Evolutionary conservation across 2,888 invertebrate genomes (phyloP).

Genomic region (Pachycephus smyrnensis): DNA sequence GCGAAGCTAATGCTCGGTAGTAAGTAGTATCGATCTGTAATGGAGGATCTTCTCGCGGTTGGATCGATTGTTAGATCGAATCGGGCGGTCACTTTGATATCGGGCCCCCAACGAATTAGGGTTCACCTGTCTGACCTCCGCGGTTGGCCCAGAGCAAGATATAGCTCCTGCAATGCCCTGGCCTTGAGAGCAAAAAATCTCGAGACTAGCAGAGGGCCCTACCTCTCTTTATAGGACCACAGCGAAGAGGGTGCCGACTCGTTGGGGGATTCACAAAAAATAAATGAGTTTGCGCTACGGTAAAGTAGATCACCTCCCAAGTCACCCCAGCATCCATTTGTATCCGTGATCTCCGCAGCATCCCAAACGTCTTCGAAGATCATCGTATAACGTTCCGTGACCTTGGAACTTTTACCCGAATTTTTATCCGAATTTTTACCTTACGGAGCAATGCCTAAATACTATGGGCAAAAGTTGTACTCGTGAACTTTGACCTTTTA

Average conservation of each 20-base stretch:
- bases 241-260: slow-evolving; percentile 30
- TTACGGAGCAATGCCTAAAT: neutral
- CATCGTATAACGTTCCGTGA: neutral
- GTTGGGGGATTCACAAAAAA: slow-evolving; percentile 24
- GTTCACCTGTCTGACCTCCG: slow-evolving; percentile 48
- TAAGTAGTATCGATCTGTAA: neutral
- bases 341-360: neutral
- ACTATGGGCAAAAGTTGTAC: neutral
- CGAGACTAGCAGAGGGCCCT: slow-evolving; percentile 20
- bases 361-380: neutral
- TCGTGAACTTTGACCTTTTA: neutral
- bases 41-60: neutral
- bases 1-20: neutral
- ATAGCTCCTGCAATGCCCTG: slow-evolving; percentile 25
- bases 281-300: slow-evolving; percentile 27
- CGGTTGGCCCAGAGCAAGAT: slow-evolving; percentile 22
- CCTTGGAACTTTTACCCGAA: neutral
- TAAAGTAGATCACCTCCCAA: neutral
- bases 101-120: slow-evolving; percentile 46
- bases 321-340: neutral
- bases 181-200: slow-evolving; percentile 28
- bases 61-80: neutral
- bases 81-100: slow-evolving; percentile 41
- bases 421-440: neutral
- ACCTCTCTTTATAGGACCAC: slow-evolving; percentile 13